phyloP scores from a whole-genome alignment of 1,140 invertebrate genomes.

The Philotrypesis tridentata region DNA sequence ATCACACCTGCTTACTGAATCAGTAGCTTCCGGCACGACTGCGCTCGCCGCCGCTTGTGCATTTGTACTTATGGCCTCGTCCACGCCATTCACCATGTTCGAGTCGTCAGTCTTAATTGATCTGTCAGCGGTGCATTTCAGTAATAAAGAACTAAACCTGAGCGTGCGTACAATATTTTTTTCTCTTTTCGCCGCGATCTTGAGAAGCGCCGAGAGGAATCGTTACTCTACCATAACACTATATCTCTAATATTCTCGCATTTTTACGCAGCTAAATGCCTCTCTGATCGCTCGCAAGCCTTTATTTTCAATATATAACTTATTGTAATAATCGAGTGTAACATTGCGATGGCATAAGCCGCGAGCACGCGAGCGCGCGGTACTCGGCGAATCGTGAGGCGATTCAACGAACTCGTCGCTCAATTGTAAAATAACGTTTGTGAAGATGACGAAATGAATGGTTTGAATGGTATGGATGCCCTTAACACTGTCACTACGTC shows the following conservation, averaged over 20 bases:
- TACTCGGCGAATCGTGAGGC: not conserved
- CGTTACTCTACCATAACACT: too few species aligned
- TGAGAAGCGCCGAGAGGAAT: too few species aligned
- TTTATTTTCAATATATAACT: too few species aligned
- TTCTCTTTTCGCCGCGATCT: constrained; percentile 6
- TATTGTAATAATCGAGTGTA: too few species aligned
- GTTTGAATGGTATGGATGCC: constrained; percentile 24
- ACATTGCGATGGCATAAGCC: too few species aligned
- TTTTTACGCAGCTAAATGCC: too few species aligned
- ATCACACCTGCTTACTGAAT: constrained; percentile 69
- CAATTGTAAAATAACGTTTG: constrained; percentile 4
- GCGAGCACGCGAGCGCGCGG: too few species aligned
- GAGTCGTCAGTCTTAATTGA: constrained; percentile 73
- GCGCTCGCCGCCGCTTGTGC: constrained; percentile 55
- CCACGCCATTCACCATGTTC: constrained; percentile 70
- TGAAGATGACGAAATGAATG: constrained; percentile 26
- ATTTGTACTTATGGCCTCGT: constrained; percentile 71
- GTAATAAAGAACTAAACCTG: constrained; percentile 65
- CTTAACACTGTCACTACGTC: constrained; percentile 25
- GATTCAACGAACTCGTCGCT: not conserved
- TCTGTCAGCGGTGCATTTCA: constrained; percentile 70
- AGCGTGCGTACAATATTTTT: constrained; percentile 44
- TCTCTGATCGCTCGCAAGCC: too few species aligned
- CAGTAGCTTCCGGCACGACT: constrained; percentile 60
- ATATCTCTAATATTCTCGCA: too few species aligned